A percentile compares a stretch with the other conserved stretches of the same genome.
These are phyloP conservation scores for Diglossa cyanea DNA, from an alignment of 2,797 vertebrate genomes.

Conservation along the genomic window DNA sequence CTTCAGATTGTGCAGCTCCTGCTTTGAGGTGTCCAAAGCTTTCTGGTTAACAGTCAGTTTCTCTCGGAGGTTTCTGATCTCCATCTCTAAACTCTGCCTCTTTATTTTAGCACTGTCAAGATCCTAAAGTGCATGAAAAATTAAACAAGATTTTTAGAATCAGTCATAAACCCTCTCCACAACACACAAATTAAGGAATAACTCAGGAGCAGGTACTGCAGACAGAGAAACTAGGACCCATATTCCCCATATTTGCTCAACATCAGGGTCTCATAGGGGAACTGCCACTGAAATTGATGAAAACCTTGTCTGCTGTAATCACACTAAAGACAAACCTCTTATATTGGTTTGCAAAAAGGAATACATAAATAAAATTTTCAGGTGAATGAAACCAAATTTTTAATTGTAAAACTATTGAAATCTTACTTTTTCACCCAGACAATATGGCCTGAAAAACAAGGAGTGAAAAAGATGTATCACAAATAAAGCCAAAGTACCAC, in stretches of 20 bases:
- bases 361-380: background rate
- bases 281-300: background rate
- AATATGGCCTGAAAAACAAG: background rate
- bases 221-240: background rate
- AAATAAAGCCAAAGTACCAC: background rate
- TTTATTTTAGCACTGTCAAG: constrained; percentile 70
- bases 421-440: background rate
- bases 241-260: background rate
- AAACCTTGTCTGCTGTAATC: background rate
- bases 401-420: background rate
- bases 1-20: constrained; percentile 77
- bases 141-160: background rate
- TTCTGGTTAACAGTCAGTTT: constrained; percentile 78
- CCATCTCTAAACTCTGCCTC: constrained; percentile 76
- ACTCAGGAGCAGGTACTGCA: background rate
- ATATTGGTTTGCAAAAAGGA: background rate
- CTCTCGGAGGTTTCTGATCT: constrained; percentile 76
- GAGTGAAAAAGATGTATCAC: background rate
- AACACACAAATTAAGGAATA: background rate
- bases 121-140: constrained; percentile 75
- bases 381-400: background rate
- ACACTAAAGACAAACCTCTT: background rate
- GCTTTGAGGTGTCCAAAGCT: constrained; percentile 74
- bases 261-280: background rate
- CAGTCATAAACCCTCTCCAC: background rate